These are phyloP conservation scores for Brachionus rubens DNA, from an alignment of 1,140 invertebrate genomes.

Conservation along the genomic window DNA sequence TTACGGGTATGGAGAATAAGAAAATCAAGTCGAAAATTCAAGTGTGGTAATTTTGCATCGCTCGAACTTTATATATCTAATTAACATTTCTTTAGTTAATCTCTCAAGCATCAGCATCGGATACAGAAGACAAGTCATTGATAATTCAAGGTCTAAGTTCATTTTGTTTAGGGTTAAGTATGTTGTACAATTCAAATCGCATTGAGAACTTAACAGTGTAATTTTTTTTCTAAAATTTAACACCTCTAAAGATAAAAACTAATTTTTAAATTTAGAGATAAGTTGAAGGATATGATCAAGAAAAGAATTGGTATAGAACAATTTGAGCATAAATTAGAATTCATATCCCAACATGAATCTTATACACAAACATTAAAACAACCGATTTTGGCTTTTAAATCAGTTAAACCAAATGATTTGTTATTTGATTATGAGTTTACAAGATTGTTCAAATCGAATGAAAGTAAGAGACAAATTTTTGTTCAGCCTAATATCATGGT, in stretches of 20 bases:
- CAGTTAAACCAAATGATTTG: constrained; percentile 69
- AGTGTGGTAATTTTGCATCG: background rate
- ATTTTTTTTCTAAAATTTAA: background rate
- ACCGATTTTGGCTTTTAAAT: constrained; percentile 76
- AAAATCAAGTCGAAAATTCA: too few relatives aligned
- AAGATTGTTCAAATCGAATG: constrained; percentile 67
- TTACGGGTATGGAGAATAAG: too few relatives aligned
- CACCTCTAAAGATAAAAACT: background rate
- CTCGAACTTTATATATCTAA: too few relatives aligned
- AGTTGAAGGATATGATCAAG: constrained; percentile 77
- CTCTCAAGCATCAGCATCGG: constrained; percentile 59
- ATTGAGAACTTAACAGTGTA: constrained; percentile 59
- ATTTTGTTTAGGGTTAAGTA: constrained; percentile 85
- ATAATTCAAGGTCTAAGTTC: constrained; percentile 86
- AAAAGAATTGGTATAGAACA: constrained; percentile 86
- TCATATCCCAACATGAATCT: constrained; percentile 80
- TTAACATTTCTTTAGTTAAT: too few relatives aligned
- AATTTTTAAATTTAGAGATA: constrained; percentile 64
- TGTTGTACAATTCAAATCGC: constrained; percentile 85
- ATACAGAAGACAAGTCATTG: constrained; percentile 76
- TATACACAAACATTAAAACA: constrained; percentile 88
- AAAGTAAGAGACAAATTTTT: constrained; percentile 54
- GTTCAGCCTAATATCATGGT: too few relatives aligned
- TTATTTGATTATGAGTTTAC: constrained; percentile 94
- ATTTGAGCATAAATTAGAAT: constrained; percentile 78